Evolutionary conservation across 2,113 vertebrate species (phyloP).

Genomic region (Anarhynchus alexandrinus): DNA sequence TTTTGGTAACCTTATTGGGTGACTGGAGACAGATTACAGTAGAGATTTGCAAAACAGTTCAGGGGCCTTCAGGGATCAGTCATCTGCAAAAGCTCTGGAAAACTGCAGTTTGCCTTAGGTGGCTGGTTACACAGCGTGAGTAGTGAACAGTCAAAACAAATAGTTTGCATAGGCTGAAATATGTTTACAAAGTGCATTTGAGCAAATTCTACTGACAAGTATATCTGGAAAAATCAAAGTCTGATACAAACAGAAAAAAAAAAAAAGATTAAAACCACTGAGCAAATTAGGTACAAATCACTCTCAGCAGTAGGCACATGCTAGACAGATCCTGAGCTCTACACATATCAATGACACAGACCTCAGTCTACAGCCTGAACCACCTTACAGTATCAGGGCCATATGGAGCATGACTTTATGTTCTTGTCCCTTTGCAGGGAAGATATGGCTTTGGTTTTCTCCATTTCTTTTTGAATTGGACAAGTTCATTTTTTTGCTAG

Average conservation of each 20-base stretch:
- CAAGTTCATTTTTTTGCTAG: not conserved
- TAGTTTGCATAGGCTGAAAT: constrained; percentile 29
- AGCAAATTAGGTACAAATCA: not conserved
- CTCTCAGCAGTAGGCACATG: not conserved
- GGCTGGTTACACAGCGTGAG: not conserved
- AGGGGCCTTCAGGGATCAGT: constrained; percentile 17
- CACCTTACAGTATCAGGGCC: not conserved
- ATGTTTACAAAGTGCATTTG: not conserved
- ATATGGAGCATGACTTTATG: not conserved
- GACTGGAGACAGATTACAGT: constrained; percentile 6
- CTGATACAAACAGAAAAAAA: not conserved
- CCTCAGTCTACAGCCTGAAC: not conserved
- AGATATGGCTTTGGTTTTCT: not conserved
- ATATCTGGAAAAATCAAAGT: constrained; percentile 20
- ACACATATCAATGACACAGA: not conserved
- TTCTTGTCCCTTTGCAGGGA: not conserved
- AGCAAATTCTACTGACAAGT: constrained; percentile 40
- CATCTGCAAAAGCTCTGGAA: constrained; percentile 34
- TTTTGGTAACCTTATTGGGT: constrained; percentile 6
- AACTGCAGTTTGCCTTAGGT: constrained; percentile 47
- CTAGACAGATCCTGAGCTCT: not conserved
- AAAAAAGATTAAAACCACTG: not conserved
- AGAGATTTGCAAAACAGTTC: constrained; percentile 8
- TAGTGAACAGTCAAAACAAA: constrained; percentile 51
- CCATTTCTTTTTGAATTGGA: not conserved